Evolutionary conservation across 1,140 invertebrate genomes (phyloP), one percentile per base, ranked within the genome.

Genomic region (Drosophila nasuta): DNA sequence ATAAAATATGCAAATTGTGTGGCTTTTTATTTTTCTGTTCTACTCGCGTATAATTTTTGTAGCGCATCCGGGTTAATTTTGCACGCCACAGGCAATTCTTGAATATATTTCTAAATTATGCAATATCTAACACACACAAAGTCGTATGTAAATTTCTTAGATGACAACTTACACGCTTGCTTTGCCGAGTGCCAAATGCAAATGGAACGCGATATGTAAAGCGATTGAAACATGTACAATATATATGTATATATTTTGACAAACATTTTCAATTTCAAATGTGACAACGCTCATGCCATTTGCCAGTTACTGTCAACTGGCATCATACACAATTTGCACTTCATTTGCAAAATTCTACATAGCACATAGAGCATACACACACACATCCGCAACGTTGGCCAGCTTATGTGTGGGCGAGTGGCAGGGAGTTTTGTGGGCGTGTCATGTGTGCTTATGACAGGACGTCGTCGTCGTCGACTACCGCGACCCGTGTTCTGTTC

Each of bases 251-350:
- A 15, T 43, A 72, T 79, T 79, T 68, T 90, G 78, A 79, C 81
- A 89, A 76, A 85, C 85, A 79, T 81, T 89, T 89, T 89, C 81
- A 89, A 81, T 89, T 89, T 89, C 46, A 90, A 86, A 85, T 63
- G 63, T 90, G 86, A 88, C 83, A 74, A 46, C 52, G 49, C 52
- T 71, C 48, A 68, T 64, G 75, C 71, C 75, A 76, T 86, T 86
- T 75, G 71, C 45, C 51, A 59, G 25, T 51, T 28, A 8, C 35
- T 28, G 33, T 20, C 49, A 71, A 45, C 59, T 48, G 54, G 28
- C 35, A 57, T 52, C 46, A 35, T 35, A 10, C 54, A 66, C 68
- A 72, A 54, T 76, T 77, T 77, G 63, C 69, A 66, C 69, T 73
- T 67, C 69, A 77, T 77, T 77, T 77, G 63, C 57, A 73, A 54